Evolutionary conservation across 2,797 vertebrate genomes (phyloP).

Genomic region (Halcyon smyrnensis): DNA sequence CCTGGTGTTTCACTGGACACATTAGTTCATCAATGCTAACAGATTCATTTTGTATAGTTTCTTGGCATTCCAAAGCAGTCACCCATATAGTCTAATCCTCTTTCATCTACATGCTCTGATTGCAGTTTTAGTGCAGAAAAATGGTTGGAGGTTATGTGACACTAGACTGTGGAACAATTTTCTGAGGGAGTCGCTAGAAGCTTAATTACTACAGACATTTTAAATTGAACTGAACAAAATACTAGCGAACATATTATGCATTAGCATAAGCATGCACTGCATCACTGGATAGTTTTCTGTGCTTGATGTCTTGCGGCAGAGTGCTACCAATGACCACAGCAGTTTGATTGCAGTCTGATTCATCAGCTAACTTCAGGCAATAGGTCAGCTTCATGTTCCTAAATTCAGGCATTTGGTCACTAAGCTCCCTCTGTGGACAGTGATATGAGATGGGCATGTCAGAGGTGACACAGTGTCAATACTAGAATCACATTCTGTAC

Average conservation of each 20-base stretch:
- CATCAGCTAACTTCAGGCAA: constrained; percentile 10
- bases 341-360: background rate
- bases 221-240: constrained; percentile 51
- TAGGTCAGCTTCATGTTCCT: background rate
- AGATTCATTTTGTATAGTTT: background rate
- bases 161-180: constrained; percentile 22
- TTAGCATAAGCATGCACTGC: constrained; percentile 18
- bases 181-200: constrained; percentile 23
- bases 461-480: background rate
- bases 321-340: background rate
- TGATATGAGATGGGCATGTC: background rate
- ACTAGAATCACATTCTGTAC: background rate
- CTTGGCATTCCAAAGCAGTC: background rate
- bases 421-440: background rate
- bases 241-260: background rate
- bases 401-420: background rate
- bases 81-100: constrained; percentile 25
- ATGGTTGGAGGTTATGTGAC: constrained; percentile 32
- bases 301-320: background rate
- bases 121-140: background rate
- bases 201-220: constrained; percentile 52
- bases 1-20: background rate
- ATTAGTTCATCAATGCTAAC: constrained; percentile 33
- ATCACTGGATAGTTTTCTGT: background rate
- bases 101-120: background rate